Percentiles rank a stretch among this genome's conserved stretches.
phyloP scores from a whole-genome alignment of 1,140 invertebrate genomes.

The Trichoplusia ni region DNA sequence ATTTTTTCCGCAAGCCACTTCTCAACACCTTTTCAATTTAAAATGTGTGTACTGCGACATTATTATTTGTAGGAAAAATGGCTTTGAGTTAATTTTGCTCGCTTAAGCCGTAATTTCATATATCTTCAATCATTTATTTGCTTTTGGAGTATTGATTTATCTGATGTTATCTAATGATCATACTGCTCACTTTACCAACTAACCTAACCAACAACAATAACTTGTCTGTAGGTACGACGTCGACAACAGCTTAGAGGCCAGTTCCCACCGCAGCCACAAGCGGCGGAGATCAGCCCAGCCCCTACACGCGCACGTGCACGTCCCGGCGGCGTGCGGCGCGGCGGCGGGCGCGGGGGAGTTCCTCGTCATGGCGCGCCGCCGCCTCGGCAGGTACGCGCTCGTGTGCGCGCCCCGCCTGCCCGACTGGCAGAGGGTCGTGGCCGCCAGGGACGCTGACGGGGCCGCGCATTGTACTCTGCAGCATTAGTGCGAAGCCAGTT shows the following conservation, averaged over 20 bases:
- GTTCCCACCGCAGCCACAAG: constrained; percentile 35
- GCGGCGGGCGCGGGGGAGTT: constrained; percentile 88
- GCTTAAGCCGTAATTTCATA: too few relatives aligned
- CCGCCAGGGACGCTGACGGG: constrained; percentile 82
- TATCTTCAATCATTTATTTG: too few relatives aligned
- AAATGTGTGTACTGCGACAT: too few relatives aligned
- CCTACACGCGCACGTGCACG: constrained; percentile 80
- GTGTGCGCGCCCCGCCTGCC: constrained; percentile 87
- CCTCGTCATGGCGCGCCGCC: constrained; percentile 89
- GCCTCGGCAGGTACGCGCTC: constrained; percentile 86
- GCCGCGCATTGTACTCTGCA: constrained; percentile 86
- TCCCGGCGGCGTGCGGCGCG: constrained; percentile 86
- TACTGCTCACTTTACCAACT: not conserved
- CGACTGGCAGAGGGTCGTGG: constrained; percentile 85
- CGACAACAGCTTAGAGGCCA: constrained; percentile 52
- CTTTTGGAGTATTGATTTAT: too few relatives aligned
- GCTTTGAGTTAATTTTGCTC: too few relatives aligned
- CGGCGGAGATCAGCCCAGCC: constrained; percentile 32
- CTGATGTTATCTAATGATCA: too few relatives aligned
- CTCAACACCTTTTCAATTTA: too few relatives aligned
- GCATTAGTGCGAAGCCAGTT: constrained; percentile 53
- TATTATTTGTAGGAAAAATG: too few relatives aligned
- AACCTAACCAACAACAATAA: not conserved
- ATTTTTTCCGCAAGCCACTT: too few relatives aligned
- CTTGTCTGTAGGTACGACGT: constrained; percentile 63